These are phyloP conservation scores for Cydia splendana DNA, from an alignment of 1,140 invertebrate species.

Conservation along the genomic window DNA sequence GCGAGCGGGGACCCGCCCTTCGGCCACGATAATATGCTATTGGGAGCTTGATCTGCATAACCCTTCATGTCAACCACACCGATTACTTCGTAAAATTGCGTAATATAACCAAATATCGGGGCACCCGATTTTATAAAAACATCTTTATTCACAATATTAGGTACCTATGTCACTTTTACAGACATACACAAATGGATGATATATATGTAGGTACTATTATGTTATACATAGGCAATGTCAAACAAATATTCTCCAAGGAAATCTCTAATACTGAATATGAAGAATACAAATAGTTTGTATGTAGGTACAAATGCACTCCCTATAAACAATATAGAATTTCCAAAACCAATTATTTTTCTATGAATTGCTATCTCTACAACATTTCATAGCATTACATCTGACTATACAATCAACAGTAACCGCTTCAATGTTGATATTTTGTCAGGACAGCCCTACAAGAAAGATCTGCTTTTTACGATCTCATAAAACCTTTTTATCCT, in stretches of 20 bases:
- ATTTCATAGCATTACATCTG: conserved; percentile 15
- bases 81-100: conserved; percentile 27
- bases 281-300: too few relatives aligned
- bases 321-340: too few relatives aligned
- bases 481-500: conserved; percentile 32
- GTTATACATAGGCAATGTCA: too few relatives aligned
- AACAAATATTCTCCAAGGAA: too few relatives aligned
- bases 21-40: conserved; percentile 31
- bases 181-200: too few relatives aligned
- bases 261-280: too few relatives aligned
- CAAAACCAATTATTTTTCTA: not conserved
- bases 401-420: conserved; percentile 30
- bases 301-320: too few relatives aligned
- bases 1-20: conserved; percentile 14
- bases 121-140: not conserved
- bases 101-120: not conserved
- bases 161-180: too few relatives aligned
- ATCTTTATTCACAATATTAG: not conserved
- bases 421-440: conserved; percentile 28
- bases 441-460: conserved; percentile 29
- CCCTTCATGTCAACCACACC: conserved; percentile 20
- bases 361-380: not conserved
- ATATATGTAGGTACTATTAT: too few relatives aligned
- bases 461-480: conserved; percentile 29
- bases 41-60: conserved; percentile 28